phyloP scores from a whole-genome alignment of 2,113 vertebrate genomes.

The Athene cunicularia region DNA sequence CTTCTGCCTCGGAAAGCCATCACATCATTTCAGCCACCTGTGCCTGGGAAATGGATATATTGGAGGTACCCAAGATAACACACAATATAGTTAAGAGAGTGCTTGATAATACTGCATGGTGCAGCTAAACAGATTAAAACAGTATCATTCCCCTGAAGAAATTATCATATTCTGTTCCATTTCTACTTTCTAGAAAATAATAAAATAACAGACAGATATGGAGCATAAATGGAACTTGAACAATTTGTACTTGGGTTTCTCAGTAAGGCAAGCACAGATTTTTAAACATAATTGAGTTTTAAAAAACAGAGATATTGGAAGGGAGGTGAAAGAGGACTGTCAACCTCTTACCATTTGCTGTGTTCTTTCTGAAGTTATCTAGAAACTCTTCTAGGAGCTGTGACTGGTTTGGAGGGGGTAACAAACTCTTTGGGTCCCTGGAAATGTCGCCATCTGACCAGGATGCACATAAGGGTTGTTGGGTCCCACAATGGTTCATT shows the following conservation, averaged over 20 bases:
- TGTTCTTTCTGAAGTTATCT: constrained; percentile 83
- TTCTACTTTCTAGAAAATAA: neutral
- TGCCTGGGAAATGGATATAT: neutral
- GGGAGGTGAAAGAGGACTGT: neutral
- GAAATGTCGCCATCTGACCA: constrained; percentile 63
- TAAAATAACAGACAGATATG: neutral
- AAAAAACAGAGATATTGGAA: neutral
- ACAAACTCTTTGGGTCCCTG: constrained; percentile 37
- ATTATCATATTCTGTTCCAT: neutral
- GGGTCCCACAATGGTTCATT: constrained; percentile 33
- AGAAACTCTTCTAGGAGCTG: constrained; percentile 81
- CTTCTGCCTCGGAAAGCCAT: neutral
- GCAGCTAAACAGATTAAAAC: neutral
- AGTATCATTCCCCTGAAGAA: neutral
- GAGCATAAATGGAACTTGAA: neutral
- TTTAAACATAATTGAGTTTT: neutral
- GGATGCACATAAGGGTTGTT: constrained; percentile 43
- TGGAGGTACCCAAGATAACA: neutral
- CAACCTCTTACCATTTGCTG: constrained; percentile 82
- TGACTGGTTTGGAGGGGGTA: constrained; percentile 73
- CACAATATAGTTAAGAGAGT: neutral
- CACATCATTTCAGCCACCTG: neutral
- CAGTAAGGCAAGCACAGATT: neutral
- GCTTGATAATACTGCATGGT: neutral
- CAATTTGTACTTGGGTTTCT: neutral